Evolutionary conservation across 2,797 vertebrate genomes (phyloP), one percentile per base, ranked within the genome.

Genomic region (Coregonus sp.): DNA sequence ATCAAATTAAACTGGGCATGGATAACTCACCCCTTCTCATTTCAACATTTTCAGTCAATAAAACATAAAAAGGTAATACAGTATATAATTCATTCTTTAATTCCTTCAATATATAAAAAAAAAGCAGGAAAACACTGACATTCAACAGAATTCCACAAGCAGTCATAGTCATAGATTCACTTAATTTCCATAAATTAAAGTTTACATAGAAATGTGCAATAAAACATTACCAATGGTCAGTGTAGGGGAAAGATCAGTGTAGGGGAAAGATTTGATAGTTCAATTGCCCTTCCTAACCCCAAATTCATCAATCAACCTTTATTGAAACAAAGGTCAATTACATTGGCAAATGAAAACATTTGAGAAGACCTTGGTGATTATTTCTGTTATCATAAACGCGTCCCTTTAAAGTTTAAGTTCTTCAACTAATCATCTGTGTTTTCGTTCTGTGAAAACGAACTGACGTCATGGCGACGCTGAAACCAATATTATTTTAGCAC

Each of bases 401-500:
- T 80, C 80, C 29, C 5, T 78, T 81, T 80, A 14, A 50, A 33
- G 29, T 52, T 14, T 69, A 84, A 77, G 75, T 85, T 75, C 75
- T 85, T 75, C 67, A 84, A 74, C 73, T 31, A 59, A 82, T 77
- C 82, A 84, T 67, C 56, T 81, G 65, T 77, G 81, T 69, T 76
- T 70, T 70, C 54, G 69, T 76, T 71, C 69, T 33, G 29, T 40
- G 77, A 88, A 69, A 66, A 77, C 77, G 75, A 59, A 71, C 16
- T 40, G 71, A 56, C 72, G 40, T 4, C 56, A 70, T 15, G 66
- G 40, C 5, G 68, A 66, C 59, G n/a, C 33, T 71, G 31, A 50
- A 68, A 65, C 33, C 88, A 87, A 88, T 82, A 84, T 84, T 86
- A 84, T 78, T 31, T 76, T 37, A 85, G 63, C 71, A 72, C 51